phyloP scores from a whole-genome alignment of 2,888 invertebrate genomes.

The Rhorus exstirpatorius region DNA sequence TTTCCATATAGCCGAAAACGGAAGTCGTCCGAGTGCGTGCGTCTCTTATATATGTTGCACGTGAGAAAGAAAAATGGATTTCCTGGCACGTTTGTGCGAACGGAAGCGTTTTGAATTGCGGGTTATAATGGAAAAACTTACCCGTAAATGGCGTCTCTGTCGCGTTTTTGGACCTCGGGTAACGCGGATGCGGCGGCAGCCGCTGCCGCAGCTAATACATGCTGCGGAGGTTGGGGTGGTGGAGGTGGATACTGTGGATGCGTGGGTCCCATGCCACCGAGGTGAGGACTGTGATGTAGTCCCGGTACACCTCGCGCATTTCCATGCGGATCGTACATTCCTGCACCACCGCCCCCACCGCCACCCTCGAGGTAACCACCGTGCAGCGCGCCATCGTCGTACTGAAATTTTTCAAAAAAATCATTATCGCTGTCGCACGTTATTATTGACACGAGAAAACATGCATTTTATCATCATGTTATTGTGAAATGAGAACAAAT shows the following conservation, averaged over 20 bases:
- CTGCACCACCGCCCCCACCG: conserved; percentile 88
- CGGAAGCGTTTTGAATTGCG: conserved; percentile 67
- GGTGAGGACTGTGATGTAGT: conserved; percentile 88
- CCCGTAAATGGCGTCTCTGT: conserved; percentile 99
- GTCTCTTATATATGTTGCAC: too few relatives aligned
- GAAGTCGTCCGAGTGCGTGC: too few relatives aligned
- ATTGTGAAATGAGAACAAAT: too few relatives aligned
- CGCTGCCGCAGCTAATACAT: conserved; percentile 93
- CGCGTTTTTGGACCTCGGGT: conserved; percentile 98
- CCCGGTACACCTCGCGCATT: conserved; percentile 88
- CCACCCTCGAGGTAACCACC: conserved; percentile 95
- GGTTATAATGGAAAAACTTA: conserved; percentile 88
- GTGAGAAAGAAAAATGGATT: too few relatives aligned
- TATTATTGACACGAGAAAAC: not conserved
- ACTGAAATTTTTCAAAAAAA: conserved; percentile 87
- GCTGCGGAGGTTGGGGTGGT: conserved; percentile 89
- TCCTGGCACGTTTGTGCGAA: too few relatives aligned
- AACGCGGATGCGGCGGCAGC: conserved; percentile 87
- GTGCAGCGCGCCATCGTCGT: conserved; percentile 96
- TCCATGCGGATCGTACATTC: conserved; percentile 93
- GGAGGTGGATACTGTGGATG: conserved; percentile 92
- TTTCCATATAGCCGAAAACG: too few relatives aligned
- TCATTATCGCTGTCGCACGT: not conserved
- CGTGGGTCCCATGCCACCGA: conserved; percentile 87
- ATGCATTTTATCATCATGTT: too few relatives aligned